Evolutionary conservation across 2,888 invertebrate species (phyloP), one percentile per base, ranked within the genome.

Genomic region (Mimas tiliae): DNA sequence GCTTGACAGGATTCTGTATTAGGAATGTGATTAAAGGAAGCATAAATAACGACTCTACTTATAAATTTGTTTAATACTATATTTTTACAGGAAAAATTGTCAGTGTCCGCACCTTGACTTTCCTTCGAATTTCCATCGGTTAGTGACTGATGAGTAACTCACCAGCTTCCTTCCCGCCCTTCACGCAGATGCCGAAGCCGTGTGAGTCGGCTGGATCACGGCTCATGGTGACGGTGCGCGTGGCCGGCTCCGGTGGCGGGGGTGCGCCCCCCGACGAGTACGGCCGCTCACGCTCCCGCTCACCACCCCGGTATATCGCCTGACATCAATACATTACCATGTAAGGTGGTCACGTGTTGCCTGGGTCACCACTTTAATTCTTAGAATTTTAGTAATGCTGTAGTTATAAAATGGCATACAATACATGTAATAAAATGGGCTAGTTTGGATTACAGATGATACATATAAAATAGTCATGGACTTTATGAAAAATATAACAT

Each of bases 151-250:
- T 27, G 27, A 27, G 4, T 27, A 64, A 70, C 86, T 85, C 87
- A 97, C 97, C 97, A 88, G 97, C 96, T 89, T 97, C 97, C 93
- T 97, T 97, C 77, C 97, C 97, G 82, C 97, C 97, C 91, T 98
- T 98, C 85, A 98, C 97, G 94, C 97, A 98, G 83, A 98, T 97
- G 70, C 97, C 97, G 91, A 97, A 98, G 69, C 97, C 97, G 86
- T 97, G 97, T 58, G 95, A 95, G 76, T 96, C 96, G 84, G 97
- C 97, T 70, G 96, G 96, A 84, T 97, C 97, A 72, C 97, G 94
- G 78, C 96, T 96, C 97, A 97, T 97, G 88, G 96, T 97, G 83
- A 97, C 96, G 70, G 97, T 97, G 79, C 97, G 94, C 76, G 97
- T 97, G 79, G 96, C 94, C 79, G 97, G 95, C 89, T 97, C 97